Base-by-base conservation (phyloP, 2,113 vertebrate genomes). In the Gavialis gangeticus region DNA sequence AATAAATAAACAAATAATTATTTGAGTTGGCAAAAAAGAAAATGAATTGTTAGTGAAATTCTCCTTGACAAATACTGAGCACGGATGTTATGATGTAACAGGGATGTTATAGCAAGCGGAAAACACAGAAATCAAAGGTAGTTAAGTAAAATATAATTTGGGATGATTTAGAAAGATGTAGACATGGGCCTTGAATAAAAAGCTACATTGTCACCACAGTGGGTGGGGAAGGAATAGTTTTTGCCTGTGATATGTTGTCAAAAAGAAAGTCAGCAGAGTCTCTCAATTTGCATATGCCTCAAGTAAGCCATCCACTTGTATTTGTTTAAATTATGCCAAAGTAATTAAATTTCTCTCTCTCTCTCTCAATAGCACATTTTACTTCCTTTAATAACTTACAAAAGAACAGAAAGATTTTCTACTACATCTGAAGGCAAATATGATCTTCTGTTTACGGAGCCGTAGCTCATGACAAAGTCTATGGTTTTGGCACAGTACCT, bases 211-310 rank as follows among this genome's bases (percentile, higher is more conserved):
- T 21, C 46, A 46, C 46, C 46, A 46, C 46, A 34, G 14, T 34
- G 22, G 21, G 3, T 27, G 60, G 28, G 66, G 93, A 84, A 81
- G 37, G 25, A 4, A 14, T 30, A 30, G 85, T 89, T 71, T 88
- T 90, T 22, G n/a, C 3, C 4, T 14, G 2, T 88, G 58, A 85
- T 71, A 71, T 71, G 34, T 22, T 71, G 5, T 21, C 30, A 85
- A 91, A 73, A 19, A 86, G 64, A 88, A 90, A 75, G 75, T 4
- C 71, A 87, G 71, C 90, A 88, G 24, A 90, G n/a, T 27, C 91
- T 60, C 79, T 88, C 83, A 94, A 64, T 24, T n/a, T 21, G 34
- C 67, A 71, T 5, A 24, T 71, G 67, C 18, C 37, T 37, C 34
- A 37, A 71, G 37, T 30, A 28, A 18, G 66, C n/a, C n/a, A 37